Conservation (phyloP, 2,113 vertebrate species). For the Tragelaphus imberbis region DNA sequence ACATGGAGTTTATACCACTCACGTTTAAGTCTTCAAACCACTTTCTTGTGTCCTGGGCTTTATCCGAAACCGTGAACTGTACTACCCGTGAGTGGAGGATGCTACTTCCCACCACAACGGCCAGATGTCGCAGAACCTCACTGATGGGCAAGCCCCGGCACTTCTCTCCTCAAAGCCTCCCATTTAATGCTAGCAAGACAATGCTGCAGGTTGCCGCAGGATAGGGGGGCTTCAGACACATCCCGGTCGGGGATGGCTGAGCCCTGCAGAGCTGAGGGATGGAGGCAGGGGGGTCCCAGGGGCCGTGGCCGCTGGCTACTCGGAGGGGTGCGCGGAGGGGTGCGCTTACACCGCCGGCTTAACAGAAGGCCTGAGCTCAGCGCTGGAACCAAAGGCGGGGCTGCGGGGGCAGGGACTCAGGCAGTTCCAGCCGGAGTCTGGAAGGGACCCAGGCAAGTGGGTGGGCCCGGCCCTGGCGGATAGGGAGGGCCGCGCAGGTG, state of each 20-base stretch:
- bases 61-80: rapidly evolving
- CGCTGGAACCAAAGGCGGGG: neutral
- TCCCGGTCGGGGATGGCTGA: rapidly evolving
- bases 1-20: neutral
- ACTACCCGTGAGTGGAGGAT: neutral
- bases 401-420: neutral
- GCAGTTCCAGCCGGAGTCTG: neutral
- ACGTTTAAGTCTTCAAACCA: rapidly evolving
- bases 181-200: neutral
- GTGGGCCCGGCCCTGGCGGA: rapidly evolving
- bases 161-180: neutral
- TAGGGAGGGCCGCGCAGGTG: neutral
- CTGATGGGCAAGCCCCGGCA: rapidly evolving
- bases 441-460: neutral
- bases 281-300: rapidly evolving
- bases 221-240: rapidly evolving
- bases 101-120: neutral
- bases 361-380: neutral
- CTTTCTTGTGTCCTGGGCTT: neutral
- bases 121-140: rapidly evolving
- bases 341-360: neutral
- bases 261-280: neutral
- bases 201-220: rapidly evolving
- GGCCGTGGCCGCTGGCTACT: rapidly evolving
- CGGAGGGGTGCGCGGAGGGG: rapidly evolving